Evolutionary conservation across 53 echinoderm and acorn worm species (phyloP).

Genomic region (Apostichopus leukothele): DNA sequence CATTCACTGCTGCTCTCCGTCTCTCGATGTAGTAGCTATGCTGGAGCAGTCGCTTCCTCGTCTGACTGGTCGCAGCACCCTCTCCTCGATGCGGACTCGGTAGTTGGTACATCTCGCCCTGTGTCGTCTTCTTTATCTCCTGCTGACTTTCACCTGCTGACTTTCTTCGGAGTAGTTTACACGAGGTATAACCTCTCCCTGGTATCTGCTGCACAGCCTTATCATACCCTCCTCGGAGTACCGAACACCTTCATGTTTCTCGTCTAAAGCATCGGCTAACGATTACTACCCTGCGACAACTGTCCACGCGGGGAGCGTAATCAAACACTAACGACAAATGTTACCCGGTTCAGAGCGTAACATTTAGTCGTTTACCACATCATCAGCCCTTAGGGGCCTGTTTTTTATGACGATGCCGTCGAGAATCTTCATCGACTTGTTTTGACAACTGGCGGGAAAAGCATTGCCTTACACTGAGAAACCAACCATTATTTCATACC

Average conservation of each 20-base stretch:
- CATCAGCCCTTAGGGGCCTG: neutral
- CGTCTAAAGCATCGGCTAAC: no score
- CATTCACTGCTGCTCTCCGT: neutral
- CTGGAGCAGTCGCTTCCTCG: slow-evolving; percentile 6
- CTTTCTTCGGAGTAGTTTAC: no score
- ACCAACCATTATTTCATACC: neutral
- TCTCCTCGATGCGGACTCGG: neutral
- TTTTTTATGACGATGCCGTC: neutral
- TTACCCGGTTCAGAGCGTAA: no score
- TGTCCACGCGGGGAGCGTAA: no score
- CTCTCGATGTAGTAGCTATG: slow-evolving; percentile 35
- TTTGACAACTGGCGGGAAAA: slow-evolving; percentile 31
- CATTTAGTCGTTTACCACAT: no score
- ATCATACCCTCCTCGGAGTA: no score
- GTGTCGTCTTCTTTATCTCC: neutral
- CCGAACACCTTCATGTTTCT: no score
- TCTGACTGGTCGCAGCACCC: slow-evolving; percentile 4
- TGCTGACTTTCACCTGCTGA: slow-evolving; percentile 4
- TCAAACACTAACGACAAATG: no score
- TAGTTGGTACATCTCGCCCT: slow-evolving; percentile 19
- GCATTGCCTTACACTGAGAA: neutral
- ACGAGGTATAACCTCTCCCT: no score
- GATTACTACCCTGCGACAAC: no score
- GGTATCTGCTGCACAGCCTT: no score
- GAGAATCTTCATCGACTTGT: neutral